Evolutionary conservation across 2,797 vertebrate species (phyloP), one percentile per base, ranked within the genome.

Genomic region (Pterois miles): DNA sequence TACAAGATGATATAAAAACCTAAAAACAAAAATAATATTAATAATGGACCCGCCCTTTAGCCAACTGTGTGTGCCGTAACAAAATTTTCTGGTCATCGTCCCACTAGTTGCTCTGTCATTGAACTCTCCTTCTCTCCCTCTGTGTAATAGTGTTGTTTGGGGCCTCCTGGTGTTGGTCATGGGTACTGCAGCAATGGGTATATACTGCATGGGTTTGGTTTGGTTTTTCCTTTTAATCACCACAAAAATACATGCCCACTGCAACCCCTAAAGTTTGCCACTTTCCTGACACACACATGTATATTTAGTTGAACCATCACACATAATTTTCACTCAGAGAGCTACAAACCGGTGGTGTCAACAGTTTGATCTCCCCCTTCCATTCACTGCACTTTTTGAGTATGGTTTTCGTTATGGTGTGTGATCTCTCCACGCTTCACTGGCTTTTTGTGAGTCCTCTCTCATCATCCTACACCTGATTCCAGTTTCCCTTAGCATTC

Each of bases 161-260:
- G 87, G 93, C 89, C 94, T 85, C 94, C 96, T 93, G 96, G 92
- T 95, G 94, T 95, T 94, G 95, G 78, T 95, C 94, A 88, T 93
- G 89, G 94, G 94, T 96, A 95, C 95, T 94, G 83, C 95, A 95
- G 90, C 86, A 62, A 94, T 94, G 94, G 96, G 96, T 96, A 96
- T 94, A 93, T 93, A 93, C 86, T 95, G 96, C 96, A 96, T 96
- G 96, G 94, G 95, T 95, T 94, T 96, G 94, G 91, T 93, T 92
- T 95, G 90, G 80, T 91, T 90, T 84, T 34, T 46, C 65, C 65
- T 72, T 58, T 66, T 56, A 71, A 88, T 92, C 67, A 78, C 88
- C 87, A 87, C 89, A 80, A 76, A 78, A 75, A 79, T 82, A 89
- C 80, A 81, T 90, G 84, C 67, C 81, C 89, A 88, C 87, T 85